These are phyloP conservation scores for Tethya wilhelma DNA, from an alignment of 37 sponge, comb jelly and placozoan species.

Conservation along the genomic window DNA sequence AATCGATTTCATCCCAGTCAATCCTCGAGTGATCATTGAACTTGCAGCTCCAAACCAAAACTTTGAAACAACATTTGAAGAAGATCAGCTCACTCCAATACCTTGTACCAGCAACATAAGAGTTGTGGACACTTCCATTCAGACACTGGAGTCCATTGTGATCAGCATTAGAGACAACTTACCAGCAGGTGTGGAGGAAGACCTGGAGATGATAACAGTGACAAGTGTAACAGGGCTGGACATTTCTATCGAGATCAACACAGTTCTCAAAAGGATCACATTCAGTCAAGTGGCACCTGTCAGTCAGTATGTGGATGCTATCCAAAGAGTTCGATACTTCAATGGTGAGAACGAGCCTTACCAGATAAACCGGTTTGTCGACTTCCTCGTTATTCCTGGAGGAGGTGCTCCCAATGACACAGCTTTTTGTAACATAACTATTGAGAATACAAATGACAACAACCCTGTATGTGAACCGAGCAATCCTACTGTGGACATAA, in stretches of 20 bases:
- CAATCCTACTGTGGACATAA: background rate
- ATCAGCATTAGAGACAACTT: slow-evolving; percentile 46
- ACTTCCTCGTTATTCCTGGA: slow-evolving; percentile 65
- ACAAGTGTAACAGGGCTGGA: background rate
- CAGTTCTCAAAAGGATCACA: slow-evolving; percentile 50
- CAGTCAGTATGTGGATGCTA: slow-evolving; percentile 40
- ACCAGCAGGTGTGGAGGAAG: slow-evolving; percentile 22
- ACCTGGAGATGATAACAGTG: slow-evolving; percentile 22
- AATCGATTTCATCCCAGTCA: slow-evolving; percentile 53
- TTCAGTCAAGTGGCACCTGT: slow-evolving; percentile 48
- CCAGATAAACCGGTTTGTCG: slow-evolving; percentile 60
- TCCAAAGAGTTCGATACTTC: slow-evolving; percentile 47
- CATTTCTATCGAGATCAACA: slow-evolving; percentile 63
- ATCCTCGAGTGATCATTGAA: slow-evolving; percentile 59
- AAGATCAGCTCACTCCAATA: slow-evolving; percentile 18
- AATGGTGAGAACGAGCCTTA: slow-evolving; percentile 71
- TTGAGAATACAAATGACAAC: slow-evolving; percentile 71
- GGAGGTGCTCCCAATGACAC: slow-evolving; percentile 71
- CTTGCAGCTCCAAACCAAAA: slow-evolving; percentile 67
- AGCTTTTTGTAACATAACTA: slow-evolving; percentile 51
- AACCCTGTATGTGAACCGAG: slow-evolving; percentile 43
- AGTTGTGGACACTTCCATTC: slow-evolving; percentile 59
- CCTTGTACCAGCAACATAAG: slow-evolving; percentile 11
- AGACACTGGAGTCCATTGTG: slow-evolving; percentile 47
- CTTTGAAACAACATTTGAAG: slow-evolving; percentile 48